These are phyloP conservation scores for Cyanoramphus novaezelandiae DNA, from an alignment of 2,113 vertebrate species.

Conservation along the genomic window DNA sequence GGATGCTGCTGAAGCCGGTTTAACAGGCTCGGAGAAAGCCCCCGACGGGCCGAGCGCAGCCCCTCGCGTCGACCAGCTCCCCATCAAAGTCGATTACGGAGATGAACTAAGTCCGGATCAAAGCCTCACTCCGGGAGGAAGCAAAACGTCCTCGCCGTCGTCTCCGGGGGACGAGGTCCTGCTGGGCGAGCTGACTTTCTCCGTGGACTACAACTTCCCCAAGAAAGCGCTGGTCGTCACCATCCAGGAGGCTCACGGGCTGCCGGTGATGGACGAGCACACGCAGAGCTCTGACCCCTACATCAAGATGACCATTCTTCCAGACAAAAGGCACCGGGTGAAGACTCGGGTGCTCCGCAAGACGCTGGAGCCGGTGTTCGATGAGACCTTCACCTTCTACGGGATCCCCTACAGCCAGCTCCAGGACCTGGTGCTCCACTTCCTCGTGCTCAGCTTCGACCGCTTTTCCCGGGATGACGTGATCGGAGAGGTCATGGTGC, in stretches of 20 bases:
- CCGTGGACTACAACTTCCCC: constrained; percentile 97
- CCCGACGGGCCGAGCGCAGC: background rate
- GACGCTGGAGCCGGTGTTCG: constrained; percentile 91
- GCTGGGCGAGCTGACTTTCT: constrained; percentile 87
- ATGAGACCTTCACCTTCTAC: constrained; percentile 98
- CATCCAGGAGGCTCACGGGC: constrained; percentile 89
- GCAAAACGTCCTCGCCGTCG: constrained; percentile 82
- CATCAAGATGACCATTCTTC: constrained; percentile 97
- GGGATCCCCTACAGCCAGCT: constrained; percentile 92
- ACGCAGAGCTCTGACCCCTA: constrained; percentile 90
- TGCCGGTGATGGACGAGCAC: constrained; percentile 90
- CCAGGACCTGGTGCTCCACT: constrained; percentile 92
- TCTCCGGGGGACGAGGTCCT: constrained; percentile 81
- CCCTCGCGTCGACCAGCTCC: constrained; percentile 77
- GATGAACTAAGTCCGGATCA: constrained; percentile 82
- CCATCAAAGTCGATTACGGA: constrained; percentile 83
- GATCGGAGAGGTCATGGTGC: constrained; percentile 93
- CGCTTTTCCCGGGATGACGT: constrained; percentile 94
- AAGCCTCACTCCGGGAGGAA: constrained; percentile 84
- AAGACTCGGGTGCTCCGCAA: constrained; percentile 94
- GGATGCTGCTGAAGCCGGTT: constrained; percentile 81
- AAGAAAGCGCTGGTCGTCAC: constrained; percentile 97
- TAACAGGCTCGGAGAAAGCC: constrained; percentile 51
- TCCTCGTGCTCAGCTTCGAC: constrained; percentile 95
- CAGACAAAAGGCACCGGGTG: constrained; percentile 93